Evolutionary conservation across 2,888 invertebrate species (phyloP), one percentile per base, ranked within the genome.

Genomic region (Plemyria rubiginata): DNA sequence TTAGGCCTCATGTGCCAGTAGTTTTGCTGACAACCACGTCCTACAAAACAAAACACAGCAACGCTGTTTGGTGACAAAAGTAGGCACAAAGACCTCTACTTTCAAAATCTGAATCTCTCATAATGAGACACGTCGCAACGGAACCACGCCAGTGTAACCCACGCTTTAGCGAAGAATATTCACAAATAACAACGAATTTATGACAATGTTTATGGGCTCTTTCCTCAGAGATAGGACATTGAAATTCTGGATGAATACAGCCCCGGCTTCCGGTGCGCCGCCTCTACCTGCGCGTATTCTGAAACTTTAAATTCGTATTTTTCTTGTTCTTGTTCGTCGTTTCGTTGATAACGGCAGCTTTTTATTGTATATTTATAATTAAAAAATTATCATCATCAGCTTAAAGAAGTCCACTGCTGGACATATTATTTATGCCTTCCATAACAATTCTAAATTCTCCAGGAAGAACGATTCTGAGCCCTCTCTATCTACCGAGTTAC

Each of bases 181-280:
- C 80, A 79, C 84, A 82, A 86, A 84, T 86, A 88, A 85, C 86
- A 80, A 68, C 77, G 81, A 86, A 86, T 88, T 90, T 90, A 90
- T 84, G 84, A 78, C 81, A 74, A 79, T 86, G 86, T 87, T 89
- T 87, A 88, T 82, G 84, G 77, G 76, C 71, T 68, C 73, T 79
- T 86, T 86, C 84, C 85, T 79, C 71, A 67, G 68, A 81, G 90
- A 88, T 89, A 89, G 75, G 77, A 78, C 87, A 86, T 89, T 87
- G 86, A 87, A 88, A 88, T 86, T 85, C 85, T 70, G 82, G 80
- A 80, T 82, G 86, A 84, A 87, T 82, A 78, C 79, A 72, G 73
- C 70, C 72, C 65, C 68, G 63, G 74, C 73, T 79, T 79, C 75
- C 76, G 78, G 54, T 70, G 71, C 59, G 53, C 66, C 73, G 73